Conservation (phyloP, 2,113 vertebrate species). For the Kobus ellipsiprymnus region DNA sequence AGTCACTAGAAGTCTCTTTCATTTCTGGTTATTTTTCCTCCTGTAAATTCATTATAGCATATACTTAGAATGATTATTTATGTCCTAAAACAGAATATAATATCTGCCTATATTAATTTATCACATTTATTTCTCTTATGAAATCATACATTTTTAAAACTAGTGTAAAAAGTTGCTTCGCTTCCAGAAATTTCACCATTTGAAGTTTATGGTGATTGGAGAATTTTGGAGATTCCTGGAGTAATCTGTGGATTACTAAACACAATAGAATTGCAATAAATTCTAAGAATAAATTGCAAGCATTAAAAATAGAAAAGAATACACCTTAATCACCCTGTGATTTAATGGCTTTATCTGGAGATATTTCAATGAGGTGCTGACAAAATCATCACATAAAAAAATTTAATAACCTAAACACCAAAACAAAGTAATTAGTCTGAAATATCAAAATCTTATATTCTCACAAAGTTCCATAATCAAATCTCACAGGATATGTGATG, state of each 20-base stretch:
- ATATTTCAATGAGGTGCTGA: not conserved
- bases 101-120: not conserved
- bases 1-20: not conserved
- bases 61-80: not conserved
- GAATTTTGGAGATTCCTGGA: not conserved
- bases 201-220: not conserved
- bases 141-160: not conserved
- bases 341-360: not conserved
- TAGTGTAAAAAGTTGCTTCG: not conserved
- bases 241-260: not conserved
- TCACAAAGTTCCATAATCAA: conserved; percentile 4
- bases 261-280: not conserved
- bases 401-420: not conserved
- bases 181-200: not conserved
- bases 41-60: not conserved
- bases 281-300: conserved; percentile 21
- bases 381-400: not conserved
- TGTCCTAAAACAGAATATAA: not conserved
- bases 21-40: conserved; percentile 5
- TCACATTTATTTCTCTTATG: not conserved
- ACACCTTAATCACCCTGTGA: not conserved
- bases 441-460: conserved; percentile 29
- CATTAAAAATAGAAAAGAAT: not conserved
- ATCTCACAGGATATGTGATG: not conserved
- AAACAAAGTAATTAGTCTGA: conserved; percentile 36